phyloP scores from a whole-genome alignment of 1,140 invertebrate genomes.

The Brachionus angularis region DNA sequence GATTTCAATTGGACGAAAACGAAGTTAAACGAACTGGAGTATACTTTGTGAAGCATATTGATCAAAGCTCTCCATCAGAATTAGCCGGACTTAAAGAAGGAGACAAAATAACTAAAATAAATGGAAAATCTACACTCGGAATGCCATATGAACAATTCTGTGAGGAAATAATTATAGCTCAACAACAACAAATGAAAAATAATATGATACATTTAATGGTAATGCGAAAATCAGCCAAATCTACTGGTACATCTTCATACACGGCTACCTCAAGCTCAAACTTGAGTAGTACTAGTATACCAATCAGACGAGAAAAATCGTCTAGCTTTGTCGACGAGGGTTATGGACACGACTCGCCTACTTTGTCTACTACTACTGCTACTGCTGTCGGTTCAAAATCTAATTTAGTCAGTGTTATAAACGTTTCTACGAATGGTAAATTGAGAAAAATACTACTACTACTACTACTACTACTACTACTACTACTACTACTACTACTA shows the following conservation, averaged over 20 bases:
- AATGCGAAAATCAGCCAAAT: constrained; percentile 36
- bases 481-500: no score
- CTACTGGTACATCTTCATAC: constrained; percentile 16
- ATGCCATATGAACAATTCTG: constrained; percentile 42
- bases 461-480: no score
- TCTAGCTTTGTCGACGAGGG: constrained; percentile 42
- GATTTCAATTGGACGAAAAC: constrained; percentile 25
- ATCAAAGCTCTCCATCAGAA: neutral
- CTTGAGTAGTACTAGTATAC: constrained; percentile 15
- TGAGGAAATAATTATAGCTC: constrained; percentile 28
- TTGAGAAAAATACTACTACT: no score
- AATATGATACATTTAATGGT: constrained; percentile 44
- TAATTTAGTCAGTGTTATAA: constrained; percentile 17
- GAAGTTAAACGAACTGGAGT: constrained; percentile 19
- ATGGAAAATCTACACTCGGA: constrained; percentile 36
- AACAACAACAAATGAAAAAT: constrained; percentile 34
- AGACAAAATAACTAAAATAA: constrained; percentile 43
- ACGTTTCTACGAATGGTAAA: constrained; percentile 38
- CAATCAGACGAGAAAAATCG: constrained; percentile 8
- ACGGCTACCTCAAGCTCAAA: neutral
- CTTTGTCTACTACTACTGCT: constrained; percentile 38
- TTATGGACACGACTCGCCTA: constrained; percentile 22
- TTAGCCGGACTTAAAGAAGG: constrained; percentile 32
- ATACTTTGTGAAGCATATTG: constrained; percentile 30
- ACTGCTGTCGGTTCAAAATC: constrained; percentile 28